Percentiles rank a stretch among this genome's conserved stretches.
Evolutionary conservation across 2,888 invertebrate species (phyloP).

Genomic region (Apotomis turbidana): DNA sequence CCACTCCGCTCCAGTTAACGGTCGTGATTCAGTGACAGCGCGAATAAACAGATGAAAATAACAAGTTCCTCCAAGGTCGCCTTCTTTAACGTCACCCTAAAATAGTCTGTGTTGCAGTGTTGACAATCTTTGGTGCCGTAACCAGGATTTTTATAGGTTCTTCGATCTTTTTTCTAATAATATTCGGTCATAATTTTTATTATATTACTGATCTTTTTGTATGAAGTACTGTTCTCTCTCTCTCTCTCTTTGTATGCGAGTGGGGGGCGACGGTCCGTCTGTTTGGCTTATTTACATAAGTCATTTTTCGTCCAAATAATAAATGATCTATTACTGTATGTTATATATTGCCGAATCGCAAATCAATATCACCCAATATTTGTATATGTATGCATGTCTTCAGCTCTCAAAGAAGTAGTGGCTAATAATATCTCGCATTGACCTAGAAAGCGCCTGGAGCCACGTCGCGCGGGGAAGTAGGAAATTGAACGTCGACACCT

Average conservation of each 20-base stretch:
- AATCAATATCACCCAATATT: neutral
- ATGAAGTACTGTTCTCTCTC: too few species aligned
- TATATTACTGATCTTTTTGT: too few species aligned
- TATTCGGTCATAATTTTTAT: neutral
- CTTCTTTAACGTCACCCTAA: slow-evolving; percentile 23
- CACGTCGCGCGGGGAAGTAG: slow-evolving; percentile 43
- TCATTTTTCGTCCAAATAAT: too few species aligned
- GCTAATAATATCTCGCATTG: slow-evolving; percentile 34
- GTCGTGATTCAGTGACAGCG: slow-evolving; percentile 28
- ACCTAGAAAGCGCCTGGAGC: slow-evolving; percentile 35
- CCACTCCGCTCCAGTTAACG: neutral
- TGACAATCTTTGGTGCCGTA: slow-evolving; percentile 16
- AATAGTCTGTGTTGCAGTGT: slow-evolving; percentile 20
- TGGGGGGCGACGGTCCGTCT: too few species aligned
- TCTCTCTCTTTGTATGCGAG: too few species aligned
- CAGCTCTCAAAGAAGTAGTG: slow-evolving; percentile 17
- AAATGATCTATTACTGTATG: too few species aligned
- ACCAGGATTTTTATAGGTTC: slow-evolving; percentile 6
- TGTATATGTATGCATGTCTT: neutral
- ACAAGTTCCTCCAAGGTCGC: slow-evolving; percentile 32
- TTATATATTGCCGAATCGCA: neutral
- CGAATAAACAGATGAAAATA: slow-evolving; percentile 28
- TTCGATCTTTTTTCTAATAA: neutral
- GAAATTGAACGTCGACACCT: slow-evolving; percentile 55
- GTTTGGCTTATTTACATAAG: too few species aligned